Percentiles rank a stretch among this genome's conserved stretches.
phyloP scores from a whole-genome alignment of 2,797 vertebrate genomes.

The Garrulus glandarius region DNA sequence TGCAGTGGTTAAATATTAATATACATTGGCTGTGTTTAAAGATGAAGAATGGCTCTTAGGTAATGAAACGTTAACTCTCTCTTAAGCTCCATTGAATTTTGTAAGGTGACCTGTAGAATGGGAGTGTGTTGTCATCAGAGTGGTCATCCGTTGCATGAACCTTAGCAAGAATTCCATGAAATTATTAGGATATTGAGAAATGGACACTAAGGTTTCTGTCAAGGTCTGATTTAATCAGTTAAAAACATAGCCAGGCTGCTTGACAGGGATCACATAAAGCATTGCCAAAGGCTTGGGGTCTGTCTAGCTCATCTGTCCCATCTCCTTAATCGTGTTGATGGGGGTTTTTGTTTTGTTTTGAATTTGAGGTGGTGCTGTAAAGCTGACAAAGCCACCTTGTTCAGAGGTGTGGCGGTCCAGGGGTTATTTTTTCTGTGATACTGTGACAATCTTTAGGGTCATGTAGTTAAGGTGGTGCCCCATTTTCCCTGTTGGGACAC shows the following conservation, averaged over 20 bases:
- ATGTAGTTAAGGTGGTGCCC: accelerated
- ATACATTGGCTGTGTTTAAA: conserved; percentile 31
- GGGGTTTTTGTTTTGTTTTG: neutral
- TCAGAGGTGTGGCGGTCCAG: neutral
- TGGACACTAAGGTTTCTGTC: neutral
- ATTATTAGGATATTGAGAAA: neutral
- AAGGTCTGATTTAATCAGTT: conserved; percentile 35
- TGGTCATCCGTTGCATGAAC: neutral
- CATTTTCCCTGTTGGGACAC: neutral
- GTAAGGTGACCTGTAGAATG: neutral
- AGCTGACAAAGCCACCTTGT: neutral
- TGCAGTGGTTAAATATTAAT: conserved; percentile 64
- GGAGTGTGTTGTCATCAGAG: neutral
- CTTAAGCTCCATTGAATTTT: neutral
- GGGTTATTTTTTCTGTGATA: neutral
- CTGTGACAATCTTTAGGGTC: neutral
- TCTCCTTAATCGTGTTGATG: conserved; percentile 26
- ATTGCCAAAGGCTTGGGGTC: neutral
- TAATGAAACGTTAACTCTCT: neutral
- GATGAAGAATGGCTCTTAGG: conserved; percentile 15
- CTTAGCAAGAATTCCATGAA: neutral
- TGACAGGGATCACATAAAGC: neutral
- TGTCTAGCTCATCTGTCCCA: neutral
- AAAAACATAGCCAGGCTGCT: neutral
- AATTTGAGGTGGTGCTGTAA: neutral